Conservation (phyloP, 2,113 vertebrate genomes). For the Empidonax alnorum region DNA sequence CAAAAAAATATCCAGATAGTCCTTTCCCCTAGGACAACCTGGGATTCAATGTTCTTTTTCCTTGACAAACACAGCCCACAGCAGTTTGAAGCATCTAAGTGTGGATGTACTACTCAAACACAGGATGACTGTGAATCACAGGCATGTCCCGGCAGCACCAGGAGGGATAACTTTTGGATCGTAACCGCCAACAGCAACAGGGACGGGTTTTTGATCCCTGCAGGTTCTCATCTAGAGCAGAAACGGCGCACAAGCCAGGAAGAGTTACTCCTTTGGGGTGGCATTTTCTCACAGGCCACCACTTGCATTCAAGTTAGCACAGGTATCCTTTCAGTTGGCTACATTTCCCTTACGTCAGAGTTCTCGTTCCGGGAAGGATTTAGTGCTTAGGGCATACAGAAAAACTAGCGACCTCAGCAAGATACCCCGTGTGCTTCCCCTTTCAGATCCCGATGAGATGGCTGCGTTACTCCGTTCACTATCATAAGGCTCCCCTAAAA, state of each 20-base stretch:
- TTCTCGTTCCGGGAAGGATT: not conserved
- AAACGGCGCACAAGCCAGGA: not conserved
- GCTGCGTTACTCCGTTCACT: not conserved
- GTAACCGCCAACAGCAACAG: not conserved
- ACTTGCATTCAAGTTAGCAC: not conserved
- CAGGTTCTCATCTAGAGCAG: not conserved
- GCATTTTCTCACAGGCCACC: not conserved
- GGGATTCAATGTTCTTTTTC: not conserved
- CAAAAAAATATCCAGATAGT: not conserved
- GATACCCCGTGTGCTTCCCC: not conserved
- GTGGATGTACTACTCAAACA: not conserved
- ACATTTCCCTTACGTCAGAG: fast-evolving
- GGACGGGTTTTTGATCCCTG: not conserved
- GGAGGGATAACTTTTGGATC: not conserved
- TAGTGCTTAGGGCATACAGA: not conserved
- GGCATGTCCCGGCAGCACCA: fast-evolving
- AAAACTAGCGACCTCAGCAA: constrained; percentile 9
- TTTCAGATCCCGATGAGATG: not conserved
- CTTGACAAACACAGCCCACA: not conserved
- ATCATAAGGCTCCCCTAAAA: not conserved
- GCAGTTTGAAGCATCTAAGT: not conserved
- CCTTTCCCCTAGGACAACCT: not conserved
- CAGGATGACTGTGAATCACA: not conserved
- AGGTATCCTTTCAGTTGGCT: not conserved
- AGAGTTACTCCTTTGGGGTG: not conserved